Evolutionary conservation across 2,113 vertebrate species (phyloP), one percentile per base, ranked within the genome.

Genomic region (Reinhardtius hippoglossoides): DNA sequence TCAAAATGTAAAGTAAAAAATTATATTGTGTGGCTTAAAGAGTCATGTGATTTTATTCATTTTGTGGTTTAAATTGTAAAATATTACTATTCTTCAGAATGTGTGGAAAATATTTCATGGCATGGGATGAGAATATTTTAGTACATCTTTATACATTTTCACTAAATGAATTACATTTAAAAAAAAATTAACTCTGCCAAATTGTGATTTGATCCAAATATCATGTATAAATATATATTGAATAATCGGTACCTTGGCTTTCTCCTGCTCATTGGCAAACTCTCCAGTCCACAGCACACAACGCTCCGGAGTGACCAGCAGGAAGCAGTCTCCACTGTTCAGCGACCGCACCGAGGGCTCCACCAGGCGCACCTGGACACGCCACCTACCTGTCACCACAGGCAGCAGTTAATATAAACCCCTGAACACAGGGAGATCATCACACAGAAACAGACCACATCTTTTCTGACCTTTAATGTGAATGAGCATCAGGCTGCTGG

Each of bases 271-370:
- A 1, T 91, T 95, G 75, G 94, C 89, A 15, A 95, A 94, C 87
- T 93, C 89, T 46, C 94, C 95, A 0, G 68, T 94, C 95, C 94
- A 96, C 27, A 93, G 70, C 81, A 90, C 86, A 90, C 95, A 96
- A 23, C 87, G 65, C 20, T 92, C 80, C 0, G 88, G 75, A 0
- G 93, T 90, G 42, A 95, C 87, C 81, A 96, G 88, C 71, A 96
- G 90, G 89, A 94, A 96, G 80, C 95, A 95, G 91, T 95, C 95
- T 5, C 94, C 95, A 1, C 95, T 95, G 90, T 95, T 95, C 59
- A 96, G 90, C 0, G 92, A 95, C 2, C 37, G 67, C 0, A 61
- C 87, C 0, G 68, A 80, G 0, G 95, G 95, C 89, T 94, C 93
- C 78, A 93, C 94, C 87, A 95, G 85, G 13, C 95, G 93, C 12